A percentile compares a stretch with the other conserved stretches of the same genome.
Evolutionary conservation across 2,113 vertebrate species (phyloP).

Genomic region (Rhinichthys klamathensis): DNA sequence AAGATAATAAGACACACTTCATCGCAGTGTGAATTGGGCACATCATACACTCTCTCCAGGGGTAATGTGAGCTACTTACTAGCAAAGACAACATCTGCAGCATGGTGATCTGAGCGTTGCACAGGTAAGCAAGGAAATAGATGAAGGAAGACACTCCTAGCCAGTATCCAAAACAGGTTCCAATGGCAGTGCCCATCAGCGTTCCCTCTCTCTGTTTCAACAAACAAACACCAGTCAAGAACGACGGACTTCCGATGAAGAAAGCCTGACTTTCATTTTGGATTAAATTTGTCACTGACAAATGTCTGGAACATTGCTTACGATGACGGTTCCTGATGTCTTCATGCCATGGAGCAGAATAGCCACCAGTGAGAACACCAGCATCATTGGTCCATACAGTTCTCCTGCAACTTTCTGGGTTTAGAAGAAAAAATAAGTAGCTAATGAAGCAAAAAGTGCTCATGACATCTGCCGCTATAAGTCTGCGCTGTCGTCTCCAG

Average conservation of each 20-base stretch:
- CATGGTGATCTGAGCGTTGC: constrained; percentile 98
- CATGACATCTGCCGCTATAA: background rate
- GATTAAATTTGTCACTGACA: background rate
- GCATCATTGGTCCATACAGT: constrained; percentile 96
- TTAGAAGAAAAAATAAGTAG: background rate
- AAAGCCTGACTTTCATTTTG: background rate
- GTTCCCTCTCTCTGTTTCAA: constrained; percentile 92
- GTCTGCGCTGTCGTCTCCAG: background rate
- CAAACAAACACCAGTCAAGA: constrained; percentile 42
- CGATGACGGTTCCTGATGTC: constrained; percentile 94
- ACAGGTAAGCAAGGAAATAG: constrained; percentile 95
- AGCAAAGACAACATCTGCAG: constrained; percentile 89
- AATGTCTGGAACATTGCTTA: constrained; percentile 68
- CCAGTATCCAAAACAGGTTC: constrained; percentile 99
- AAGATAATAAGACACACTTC: constrained; percentile 21
- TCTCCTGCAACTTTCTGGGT: constrained; percentile 93
- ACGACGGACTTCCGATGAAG: background rate
- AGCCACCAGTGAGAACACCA: constrained; percentile 96
- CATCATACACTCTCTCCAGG: background rate
- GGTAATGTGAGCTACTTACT: constrained; percentile 23
- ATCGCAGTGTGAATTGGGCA: background rate
- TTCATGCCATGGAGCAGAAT: constrained; percentile 98
- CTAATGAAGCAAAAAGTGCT: background rate
- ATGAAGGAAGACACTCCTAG: constrained; percentile 92
- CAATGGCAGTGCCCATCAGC: constrained; percentile 97